Percentiles rank a stretch among this genome's conserved stretches.
These are phyloP conservation scores for Hycleus phaleratus DNA, from an alignment of 1,140 invertebrate species.

Conservation along the genomic window DNA sequence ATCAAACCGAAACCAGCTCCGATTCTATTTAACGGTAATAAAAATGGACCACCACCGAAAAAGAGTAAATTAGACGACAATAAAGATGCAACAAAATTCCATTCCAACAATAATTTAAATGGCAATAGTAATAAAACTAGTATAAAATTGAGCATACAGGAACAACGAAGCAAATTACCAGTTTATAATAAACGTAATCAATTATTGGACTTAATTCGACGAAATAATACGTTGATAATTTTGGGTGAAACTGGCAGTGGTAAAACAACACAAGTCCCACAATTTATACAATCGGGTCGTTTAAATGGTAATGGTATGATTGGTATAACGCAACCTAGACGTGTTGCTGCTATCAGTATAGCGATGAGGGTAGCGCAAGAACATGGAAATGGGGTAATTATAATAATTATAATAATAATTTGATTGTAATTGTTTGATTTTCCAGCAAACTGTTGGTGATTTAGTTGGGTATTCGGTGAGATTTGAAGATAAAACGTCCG, in stretches of 20 bases:
- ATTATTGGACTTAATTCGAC: conserved; percentile 48
- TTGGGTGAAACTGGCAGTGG: conserved; percentile 87
- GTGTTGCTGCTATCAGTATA: conserved; percentile 88
- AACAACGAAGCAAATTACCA: conserved; percentile 46
- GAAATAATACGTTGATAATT: conserved; percentile 59
- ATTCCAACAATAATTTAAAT: conserved; percentile 10
- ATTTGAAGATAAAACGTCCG: conserved; percentile 79
- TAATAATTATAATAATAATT: not conserved
- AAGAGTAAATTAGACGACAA: conserved; percentile 28
- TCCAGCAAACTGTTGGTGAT: conserved; percentile 50
- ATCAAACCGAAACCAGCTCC: conserved; percentile 31
- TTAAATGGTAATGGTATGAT: conserved; percentile 54
- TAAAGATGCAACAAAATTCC: conserved; percentile 3
- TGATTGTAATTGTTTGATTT: conserved; percentile 10
- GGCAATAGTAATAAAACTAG: not conserved
- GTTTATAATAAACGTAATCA: conserved; percentile 47
- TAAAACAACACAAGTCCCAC: conserved; percentile 88
- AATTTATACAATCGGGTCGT: conserved; percentile 57
- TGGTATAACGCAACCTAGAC: conserved; percentile 79
- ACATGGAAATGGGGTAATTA: conserved; percentile 42
- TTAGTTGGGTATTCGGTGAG: conserved; percentile 85
- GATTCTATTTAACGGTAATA: conserved; percentile 26
- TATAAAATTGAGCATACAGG: conserved; percentile 39
- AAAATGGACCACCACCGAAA: conserved; percentile 27
- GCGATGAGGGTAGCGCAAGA: conserved; percentile 82